Percentiles rank a stretch among this genome's conserved stretches.
phyloP scores from a whole-genome alignment of 2,888 invertebrate species.

The Griposia aprilina region DNA sequence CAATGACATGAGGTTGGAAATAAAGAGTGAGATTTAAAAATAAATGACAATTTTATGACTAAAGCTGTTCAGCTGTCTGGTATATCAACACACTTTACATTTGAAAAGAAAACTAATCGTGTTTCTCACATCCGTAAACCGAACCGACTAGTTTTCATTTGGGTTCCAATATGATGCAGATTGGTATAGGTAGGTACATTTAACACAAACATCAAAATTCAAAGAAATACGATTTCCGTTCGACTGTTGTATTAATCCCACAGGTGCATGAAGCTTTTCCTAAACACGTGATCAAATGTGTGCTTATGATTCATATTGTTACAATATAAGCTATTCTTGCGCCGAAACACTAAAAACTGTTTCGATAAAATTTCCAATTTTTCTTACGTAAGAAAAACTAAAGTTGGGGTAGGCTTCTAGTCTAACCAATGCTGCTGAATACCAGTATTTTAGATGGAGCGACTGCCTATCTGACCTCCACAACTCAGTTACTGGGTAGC shows the following conservation, averaged over 20 bases:
- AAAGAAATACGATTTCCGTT: conserved; percentile 39
- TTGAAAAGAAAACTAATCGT: neutral
- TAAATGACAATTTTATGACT: neutral
- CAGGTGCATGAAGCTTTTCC: conserved; percentile 23
- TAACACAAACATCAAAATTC: conserved; percentile 23
- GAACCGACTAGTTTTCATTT: neutral
- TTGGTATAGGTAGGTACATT: too few species aligned
- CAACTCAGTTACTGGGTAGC: too few species aligned
- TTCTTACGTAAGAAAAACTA: neutral
- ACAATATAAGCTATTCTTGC: neutral
- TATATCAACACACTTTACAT: neutral
- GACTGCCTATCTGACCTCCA: neutral
- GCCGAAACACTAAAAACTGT: neutral
- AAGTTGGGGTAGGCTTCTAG: too few species aligned
- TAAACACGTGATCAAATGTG: conserved; percentile 23
- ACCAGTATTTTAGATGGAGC: neutral
- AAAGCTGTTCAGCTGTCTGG: neutral
- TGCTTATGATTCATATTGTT: conserved; percentile 18
- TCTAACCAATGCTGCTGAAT: neutral
- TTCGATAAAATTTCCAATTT: neutral
- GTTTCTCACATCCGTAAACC: neutral
- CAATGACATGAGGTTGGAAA: neutral
- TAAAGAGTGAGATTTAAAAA: neutral
- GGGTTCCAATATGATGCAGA: neutral
- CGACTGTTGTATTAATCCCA: conserved; percentile 19